Conservation (phyloP, 92 coral and sea anemone species). For the Siderastrea radians region DNA sequence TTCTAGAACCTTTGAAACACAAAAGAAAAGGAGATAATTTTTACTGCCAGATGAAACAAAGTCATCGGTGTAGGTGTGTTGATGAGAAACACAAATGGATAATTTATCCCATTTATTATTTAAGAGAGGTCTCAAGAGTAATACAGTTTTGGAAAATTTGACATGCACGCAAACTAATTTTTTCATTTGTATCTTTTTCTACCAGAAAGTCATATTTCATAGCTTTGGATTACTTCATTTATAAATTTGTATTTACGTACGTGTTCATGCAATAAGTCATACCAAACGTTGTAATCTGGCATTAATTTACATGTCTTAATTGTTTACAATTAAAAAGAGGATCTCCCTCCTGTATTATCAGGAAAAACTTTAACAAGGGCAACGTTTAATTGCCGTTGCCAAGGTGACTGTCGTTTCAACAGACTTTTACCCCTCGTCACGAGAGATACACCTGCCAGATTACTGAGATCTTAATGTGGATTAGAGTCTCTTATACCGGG, state of each 20-base stretch:
- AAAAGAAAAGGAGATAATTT: too few species aligned
- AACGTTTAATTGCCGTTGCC: not conserved
- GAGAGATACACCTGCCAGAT: conserved; percentile 1
- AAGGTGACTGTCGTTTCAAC: not conserved
- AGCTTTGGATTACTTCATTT: not conserved
- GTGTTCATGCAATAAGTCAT: not conserved
- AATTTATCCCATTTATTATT: not conserved
- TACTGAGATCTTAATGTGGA: not conserved
- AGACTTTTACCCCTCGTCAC: too few species aligned
- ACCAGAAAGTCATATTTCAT: not conserved
- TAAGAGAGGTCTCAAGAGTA: not conserved
- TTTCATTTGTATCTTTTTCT: too few species aligned
- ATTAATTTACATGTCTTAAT: too few species aligned
- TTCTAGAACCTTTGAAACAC: too few species aligned
- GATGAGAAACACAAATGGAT: too few species aligned
- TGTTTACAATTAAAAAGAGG: not conserved
- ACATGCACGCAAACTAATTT: not conserved
- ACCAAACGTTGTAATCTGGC: too few species aligned
- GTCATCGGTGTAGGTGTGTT: not conserved
- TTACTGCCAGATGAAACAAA: too few species aligned
- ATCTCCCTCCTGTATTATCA: not conserved
- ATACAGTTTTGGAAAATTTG: not conserved
- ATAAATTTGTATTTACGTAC: not conserved
- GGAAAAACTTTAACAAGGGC: not conserved
- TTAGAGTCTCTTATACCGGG: not conserved